Conservation (phyloP, 2,113 vertebrate genomes). For the Bufo bufo region DNA sequence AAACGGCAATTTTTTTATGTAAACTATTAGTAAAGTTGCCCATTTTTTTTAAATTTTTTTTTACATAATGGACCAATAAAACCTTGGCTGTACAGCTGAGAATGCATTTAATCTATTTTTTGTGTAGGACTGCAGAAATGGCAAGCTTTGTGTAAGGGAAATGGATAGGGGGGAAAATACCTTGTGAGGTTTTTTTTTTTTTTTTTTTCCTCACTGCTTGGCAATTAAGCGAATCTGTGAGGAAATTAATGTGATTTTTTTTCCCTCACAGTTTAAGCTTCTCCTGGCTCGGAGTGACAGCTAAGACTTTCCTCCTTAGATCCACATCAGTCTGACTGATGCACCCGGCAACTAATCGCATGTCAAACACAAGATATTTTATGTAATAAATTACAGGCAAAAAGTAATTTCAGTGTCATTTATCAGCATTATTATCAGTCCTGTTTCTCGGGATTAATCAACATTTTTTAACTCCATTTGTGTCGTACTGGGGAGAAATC, state of each 20-base stretch:
- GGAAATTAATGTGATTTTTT: conserved; percentile 39
- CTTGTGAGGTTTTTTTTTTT: not conserved
- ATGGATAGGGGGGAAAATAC: not conserved
- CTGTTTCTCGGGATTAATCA: conserved; percentile 86
- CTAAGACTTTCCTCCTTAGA: not conserved
- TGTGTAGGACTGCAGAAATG: not conserved
- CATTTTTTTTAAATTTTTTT: not conserved
- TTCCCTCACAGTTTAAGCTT: not conserved
- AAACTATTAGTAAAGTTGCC: too few species aligned
- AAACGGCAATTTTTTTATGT: not conserved
- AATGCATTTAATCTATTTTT: not conserved
- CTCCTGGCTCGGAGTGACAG: conserved; percentile 27
- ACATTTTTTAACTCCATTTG: conserved; percentile 73
- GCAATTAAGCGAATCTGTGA: conserved; percentile 19
- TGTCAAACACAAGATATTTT: conserved; percentile 90
- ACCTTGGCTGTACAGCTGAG: too few species aligned
- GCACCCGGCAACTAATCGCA: conserved; percentile 85
- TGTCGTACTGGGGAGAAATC: conserved; percentile 52
- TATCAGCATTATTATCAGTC: conserved; percentile 90
- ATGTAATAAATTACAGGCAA: conserved; percentile 86
- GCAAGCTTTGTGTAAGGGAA: not conserved
- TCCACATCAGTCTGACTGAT: conserved; percentile 73
- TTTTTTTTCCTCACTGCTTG: not conserved
- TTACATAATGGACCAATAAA: not conserved
- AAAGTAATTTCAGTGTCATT: conserved; percentile 87